Percentiles rank a stretch among this genome's conserved stretches.
Evolutionary conservation across 92 coral and sea anemone genomes (phyloP).

Genomic region (Epizoanthus illoricatus): DNA sequence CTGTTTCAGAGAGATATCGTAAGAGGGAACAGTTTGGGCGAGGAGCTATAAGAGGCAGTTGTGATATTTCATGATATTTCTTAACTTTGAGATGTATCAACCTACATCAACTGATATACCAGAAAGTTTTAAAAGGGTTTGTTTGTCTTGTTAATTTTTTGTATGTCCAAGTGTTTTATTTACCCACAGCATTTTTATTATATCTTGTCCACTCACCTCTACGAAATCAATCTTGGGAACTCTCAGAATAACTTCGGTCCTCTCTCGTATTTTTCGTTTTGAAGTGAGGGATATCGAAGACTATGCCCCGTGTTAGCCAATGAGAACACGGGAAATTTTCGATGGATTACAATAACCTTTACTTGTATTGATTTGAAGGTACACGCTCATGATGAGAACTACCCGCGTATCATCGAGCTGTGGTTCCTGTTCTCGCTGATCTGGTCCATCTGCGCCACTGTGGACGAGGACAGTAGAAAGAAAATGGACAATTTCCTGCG

Average conservation of each 20-base stretch:
- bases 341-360: neutral
- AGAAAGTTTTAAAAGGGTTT: too few relatives aligned
- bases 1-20: too few relatives aligned
- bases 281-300: too few relatives aligned
- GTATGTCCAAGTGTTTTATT: too few relatives aligned
- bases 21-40: too few relatives aligned
- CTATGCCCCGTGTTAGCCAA: neutral
- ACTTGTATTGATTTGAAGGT: slow-evolving; percentile 54
- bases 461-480: slow-evolving; percentile 98
- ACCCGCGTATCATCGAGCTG: slow-evolving; percentile 92
- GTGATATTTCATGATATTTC: too few relatives aligned
- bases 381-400: slow-evolving; percentile 87
- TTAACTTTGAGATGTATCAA: too few relatives aligned
- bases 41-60: too few relatives aligned
- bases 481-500: slow-evolving; percentile 99
- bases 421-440: slow-evolving; percentile 98
- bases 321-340: neutral
- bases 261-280: neutral
- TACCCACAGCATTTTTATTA: too few relatives aligned
- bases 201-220: neutral
- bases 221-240: neutral
- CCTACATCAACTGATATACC: too few relatives aligned
- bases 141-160: too few relatives aligned
- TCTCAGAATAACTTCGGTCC: neutral
- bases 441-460: slow-evolving; percentile 98